Evolutionary conservation across 2,888 invertebrate genomes (phyloP), one percentile per base, ranked within the genome.

Genomic region (Polydesmus complanatus): DNA sequence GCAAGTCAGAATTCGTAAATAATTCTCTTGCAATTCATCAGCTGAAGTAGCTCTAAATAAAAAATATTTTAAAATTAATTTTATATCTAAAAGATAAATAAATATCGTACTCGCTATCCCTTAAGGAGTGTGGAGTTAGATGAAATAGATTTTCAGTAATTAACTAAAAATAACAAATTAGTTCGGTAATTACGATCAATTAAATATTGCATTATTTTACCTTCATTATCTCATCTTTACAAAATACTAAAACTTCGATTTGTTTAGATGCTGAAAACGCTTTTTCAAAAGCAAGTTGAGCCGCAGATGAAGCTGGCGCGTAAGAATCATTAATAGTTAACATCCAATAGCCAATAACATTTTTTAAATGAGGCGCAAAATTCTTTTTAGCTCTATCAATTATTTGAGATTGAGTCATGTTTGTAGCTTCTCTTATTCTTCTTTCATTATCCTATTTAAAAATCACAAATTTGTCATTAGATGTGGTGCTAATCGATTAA

Each of bases 291-390:
- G 86, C 81, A 65, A 77, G 74, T 47, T 73, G 75, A 1, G 90
- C 89, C 62, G 83, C 81, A 66, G 81, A 80, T 3, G 88, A 84
- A 21, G 89, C 90, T 11, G 91, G 90, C 49, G 87, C 83, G 75
- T 90, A 88, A 14, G 84, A 83, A 73, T 95, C 94, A 76, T 85
- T 84, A 71, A 85, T 86, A 58, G 88, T 85, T 53, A 84, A 80
- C 69, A 93, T 82, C 94, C 94, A 94, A 2, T 84, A 79, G 1
- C 90, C 89, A 70, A 76, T 81, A 63, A 94, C 71, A 70, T 81
- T 81, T 69, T 85, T 85, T 58, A 95, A 77, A 71, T 83, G 83
- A 1, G 88, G 87, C 0, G 91, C 93, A 63, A 88, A 76, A 66
- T 83, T 82, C 26, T 87, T 82, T 52, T 87, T 85, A 62, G 84